Evolutionary conservation across 2,113 vertebrate genomes (phyloP).

Genomic region (Chaenocephalus aceratus): DNA sequence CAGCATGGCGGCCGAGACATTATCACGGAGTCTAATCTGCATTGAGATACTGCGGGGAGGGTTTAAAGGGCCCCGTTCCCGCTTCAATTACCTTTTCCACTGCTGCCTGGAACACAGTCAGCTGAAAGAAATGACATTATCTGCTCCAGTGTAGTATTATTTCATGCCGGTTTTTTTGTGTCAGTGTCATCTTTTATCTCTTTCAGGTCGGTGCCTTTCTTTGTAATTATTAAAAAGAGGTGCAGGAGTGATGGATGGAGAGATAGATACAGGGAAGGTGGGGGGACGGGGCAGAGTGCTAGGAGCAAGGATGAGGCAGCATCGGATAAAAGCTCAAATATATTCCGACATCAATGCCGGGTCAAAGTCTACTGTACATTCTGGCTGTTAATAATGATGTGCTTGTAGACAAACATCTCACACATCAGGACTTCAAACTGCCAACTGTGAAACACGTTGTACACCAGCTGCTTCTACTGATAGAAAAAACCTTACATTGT

Average conservation of each 20-base stretch:
- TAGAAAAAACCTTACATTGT: background rate
- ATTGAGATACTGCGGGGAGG: constrained; percentile 57
- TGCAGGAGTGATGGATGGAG: constrained; percentile 49
- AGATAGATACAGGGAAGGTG: constrained; percentile 6
- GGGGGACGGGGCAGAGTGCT: background rate
- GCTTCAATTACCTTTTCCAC: constrained; percentile 70
- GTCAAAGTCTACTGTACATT: constrained; percentile 1
- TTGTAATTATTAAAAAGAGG: constrained; percentile 55
- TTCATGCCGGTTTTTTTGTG: constrained; percentile 36
- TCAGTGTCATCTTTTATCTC: constrained; percentile 46
- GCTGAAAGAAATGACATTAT: constrained; percentile 61
- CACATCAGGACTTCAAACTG: background rate
- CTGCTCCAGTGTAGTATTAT: constrained; percentile 45
- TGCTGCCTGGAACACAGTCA: constrained; percentile 33
- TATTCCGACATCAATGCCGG: background rate
- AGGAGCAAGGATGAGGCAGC: constrained; percentile 23
- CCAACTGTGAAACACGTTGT: background rate
- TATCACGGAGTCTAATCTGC: constrained; percentile 64
- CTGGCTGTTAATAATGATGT: background rate
- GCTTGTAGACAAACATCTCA: background rate
- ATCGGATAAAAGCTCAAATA: background rate
- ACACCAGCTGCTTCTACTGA: background rate
- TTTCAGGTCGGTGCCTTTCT: constrained; percentile 11
- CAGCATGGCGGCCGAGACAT: constrained; percentile 31
- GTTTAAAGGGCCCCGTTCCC: constrained; percentile 47